phyloP scores from a whole-genome alignment of 2,113 vertebrate species.

The Vulpes ferrilata region DNA sequence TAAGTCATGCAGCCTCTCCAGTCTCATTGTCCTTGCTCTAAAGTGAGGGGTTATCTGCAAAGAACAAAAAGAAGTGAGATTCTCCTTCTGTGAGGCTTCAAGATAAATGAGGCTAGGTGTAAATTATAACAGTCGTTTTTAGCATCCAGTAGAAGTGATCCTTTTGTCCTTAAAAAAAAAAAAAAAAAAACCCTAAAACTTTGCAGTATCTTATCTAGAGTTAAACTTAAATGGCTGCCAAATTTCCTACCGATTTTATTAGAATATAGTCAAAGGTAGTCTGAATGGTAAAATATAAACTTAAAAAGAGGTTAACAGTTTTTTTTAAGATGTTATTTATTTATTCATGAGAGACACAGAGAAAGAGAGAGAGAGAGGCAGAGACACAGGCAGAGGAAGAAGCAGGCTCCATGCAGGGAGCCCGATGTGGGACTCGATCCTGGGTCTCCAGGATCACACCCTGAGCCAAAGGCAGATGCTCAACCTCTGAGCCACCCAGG shows the following conservation, averaged over 20 bases:
- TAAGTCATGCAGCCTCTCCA: not conserved
- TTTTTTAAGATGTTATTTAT: too few species aligned
- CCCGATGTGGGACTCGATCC: too few species aligned
- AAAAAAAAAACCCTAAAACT: not conserved
- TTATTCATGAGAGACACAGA: too few species aligned
- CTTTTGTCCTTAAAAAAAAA: conserved; percentile 44
- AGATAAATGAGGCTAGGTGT: not conserved
- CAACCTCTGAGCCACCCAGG: too few species aligned
- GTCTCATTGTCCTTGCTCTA: not conserved
- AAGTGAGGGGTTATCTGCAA: not conserved
- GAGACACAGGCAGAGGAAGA: too few species aligned
- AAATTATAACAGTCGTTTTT: conserved; percentile 7
- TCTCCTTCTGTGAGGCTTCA: not conserved
- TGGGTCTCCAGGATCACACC: too few species aligned
- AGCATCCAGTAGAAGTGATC: conserved; percentile 16
- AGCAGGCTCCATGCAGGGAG: too few species aligned
- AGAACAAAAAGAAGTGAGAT: conserved; percentile 25
- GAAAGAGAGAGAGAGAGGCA: too few species aligned
- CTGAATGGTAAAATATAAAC: conserved; percentile 31
- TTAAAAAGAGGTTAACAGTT: conserved; percentile 2
- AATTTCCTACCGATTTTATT: conserved; percentile 3
- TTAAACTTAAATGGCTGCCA: conserved; percentile 18
- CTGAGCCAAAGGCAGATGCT: too few species aligned
- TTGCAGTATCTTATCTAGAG: not conserved
- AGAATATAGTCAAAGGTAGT: conserved; percentile 23